phyloP scores from a whole-genome alignment of 2,888 invertebrate genomes.

The Lepeophtheirus nordmannii region DNA sequence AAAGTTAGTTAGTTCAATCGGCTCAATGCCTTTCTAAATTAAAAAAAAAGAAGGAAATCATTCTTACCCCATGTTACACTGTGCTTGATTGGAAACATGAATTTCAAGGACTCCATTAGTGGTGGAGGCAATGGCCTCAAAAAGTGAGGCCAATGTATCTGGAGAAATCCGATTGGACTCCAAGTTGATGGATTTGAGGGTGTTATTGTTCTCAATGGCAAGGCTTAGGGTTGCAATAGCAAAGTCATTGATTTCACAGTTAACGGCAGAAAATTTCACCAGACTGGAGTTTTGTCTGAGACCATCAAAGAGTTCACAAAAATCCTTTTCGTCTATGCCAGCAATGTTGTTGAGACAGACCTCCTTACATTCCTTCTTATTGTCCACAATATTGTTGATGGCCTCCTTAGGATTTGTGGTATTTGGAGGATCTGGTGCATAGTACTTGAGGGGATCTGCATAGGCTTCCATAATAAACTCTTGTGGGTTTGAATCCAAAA shows the following conservation, averaged over 20 bases:
- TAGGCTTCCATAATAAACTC: constrained; percentile 25
- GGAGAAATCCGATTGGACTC: constrained; percentile 24
- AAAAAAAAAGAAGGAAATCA: neutral
- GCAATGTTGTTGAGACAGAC: constrained; percentile 23
- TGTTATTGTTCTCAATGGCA: constrained; percentile 19
- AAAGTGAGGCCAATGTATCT: constrained; percentile 21
- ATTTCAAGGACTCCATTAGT: constrained; percentile 7
- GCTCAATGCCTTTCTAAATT: neutral
- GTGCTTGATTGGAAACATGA: constrained; percentile 14
- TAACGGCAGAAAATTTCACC: constrained; percentile 16
- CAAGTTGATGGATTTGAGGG: constrained; percentile 21
- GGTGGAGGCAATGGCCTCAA: constrained; percentile 19
- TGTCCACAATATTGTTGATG: constrained; percentile 70
- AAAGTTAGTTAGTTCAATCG: neutral
- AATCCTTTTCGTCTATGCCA: constrained; percentile 10
- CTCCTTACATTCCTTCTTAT: constrained; percentile 43
- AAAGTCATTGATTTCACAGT: constrained; percentile 25
- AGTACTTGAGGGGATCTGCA: constrained; percentile 25
- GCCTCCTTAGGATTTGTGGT: constrained; percentile 84
- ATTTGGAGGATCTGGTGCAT: constrained; percentile 68
- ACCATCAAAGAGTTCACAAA: constrained; percentile 22
- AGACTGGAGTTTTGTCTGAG: constrained; percentile 2
- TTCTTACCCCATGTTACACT: constrained; percentile 23
- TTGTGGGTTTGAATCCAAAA: constrained; percentile 24
- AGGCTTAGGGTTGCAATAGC: constrained; percentile 15